Percentiles rank a stretch among this genome's conserved stretches.
These are phyloP conservation scores for Hypanus sabinus DNA, from an alignment of 2,113 vertebrate species.

Conservation along the genomic window DNA sequence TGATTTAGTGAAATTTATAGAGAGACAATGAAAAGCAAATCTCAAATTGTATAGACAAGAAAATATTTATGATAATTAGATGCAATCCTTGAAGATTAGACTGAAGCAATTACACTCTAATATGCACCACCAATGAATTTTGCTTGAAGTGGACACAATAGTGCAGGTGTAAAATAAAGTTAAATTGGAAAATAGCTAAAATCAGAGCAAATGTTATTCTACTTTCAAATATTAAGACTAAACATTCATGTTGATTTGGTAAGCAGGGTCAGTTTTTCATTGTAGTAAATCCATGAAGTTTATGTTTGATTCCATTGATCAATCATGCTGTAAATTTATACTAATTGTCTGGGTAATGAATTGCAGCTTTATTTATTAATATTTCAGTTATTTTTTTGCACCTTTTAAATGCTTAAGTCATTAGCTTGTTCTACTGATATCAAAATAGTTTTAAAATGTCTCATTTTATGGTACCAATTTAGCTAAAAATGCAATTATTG, in stretches of 20 bases:
- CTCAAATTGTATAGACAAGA: not conserved
- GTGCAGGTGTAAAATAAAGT: not conserved
- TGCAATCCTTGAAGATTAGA: not conserved
- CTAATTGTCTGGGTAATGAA: not conserved
- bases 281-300: not conserved
- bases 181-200: not conserved
- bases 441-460: not conserved
- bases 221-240: not conserved
- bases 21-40: not conserved
- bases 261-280: not conserved
- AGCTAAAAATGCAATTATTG: not conserved
- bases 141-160: too few relatives aligned
- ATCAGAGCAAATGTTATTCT: not conserved
- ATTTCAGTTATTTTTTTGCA: slow-evolving; percentile 10
- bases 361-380: not conserved
- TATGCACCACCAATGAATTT: not conserved
- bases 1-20: not conserved
- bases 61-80: not conserved
- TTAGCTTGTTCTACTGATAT: not conserved
- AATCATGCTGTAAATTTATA: not conserved
- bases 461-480: not conserved
- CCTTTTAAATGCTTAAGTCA: not conserved
- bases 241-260: not conserved
- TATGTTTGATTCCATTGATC: not conserved
- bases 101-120: not conserved